These are phyloP conservation scores for Heliconius sara DNA, from an alignment of 2,888 invertebrate genomes.

Conservation along the genomic window DNA sequence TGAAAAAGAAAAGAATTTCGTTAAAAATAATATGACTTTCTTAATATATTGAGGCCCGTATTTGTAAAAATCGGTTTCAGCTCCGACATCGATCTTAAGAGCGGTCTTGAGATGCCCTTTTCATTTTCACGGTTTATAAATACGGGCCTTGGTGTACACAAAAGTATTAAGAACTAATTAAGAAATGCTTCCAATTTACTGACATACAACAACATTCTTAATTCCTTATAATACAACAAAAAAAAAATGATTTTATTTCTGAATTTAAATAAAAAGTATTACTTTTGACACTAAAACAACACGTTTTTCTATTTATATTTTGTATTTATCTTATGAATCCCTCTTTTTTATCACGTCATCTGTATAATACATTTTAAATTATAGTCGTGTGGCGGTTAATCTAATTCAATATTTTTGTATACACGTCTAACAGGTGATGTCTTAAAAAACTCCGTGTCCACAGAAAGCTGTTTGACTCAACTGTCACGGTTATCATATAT, in stretches of 20 bases:
- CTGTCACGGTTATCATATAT: slow-evolving; percentile 75
- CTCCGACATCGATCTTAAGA: no score
- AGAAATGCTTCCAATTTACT: no score
- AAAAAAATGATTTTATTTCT: background rate
- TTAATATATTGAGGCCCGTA: background rate
- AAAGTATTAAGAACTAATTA: no score
- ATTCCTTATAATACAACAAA: no score
- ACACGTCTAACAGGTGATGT: slow-evolving; percentile 69
- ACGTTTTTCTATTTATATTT: slow-evolving; percentile 15
- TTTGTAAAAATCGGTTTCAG: no score
- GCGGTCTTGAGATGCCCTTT: no score
- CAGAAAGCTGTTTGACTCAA: slow-evolving; percentile 74
- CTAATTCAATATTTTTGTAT: slow-evolving; percentile 48
- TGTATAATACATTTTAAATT: slow-evolving; percentile 44
- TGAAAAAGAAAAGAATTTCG: background rate
- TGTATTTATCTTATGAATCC: slow-evolving; percentile 13
- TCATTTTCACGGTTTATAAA: no score
- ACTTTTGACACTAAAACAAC: background rate
- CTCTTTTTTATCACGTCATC: slow-evolving; percentile 34
- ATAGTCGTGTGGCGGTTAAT: slow-evolving; percentile 43
- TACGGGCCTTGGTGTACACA: no score
- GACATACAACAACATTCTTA: no score
- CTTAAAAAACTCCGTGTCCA: slow-evolving; percentile 75
- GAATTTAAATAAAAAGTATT: slow-evolving; percentile 20
- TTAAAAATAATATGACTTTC: background rate